Conservation (phyloP, 2,113 vertebrate genomes). For the Nibea coibor region DNA sequence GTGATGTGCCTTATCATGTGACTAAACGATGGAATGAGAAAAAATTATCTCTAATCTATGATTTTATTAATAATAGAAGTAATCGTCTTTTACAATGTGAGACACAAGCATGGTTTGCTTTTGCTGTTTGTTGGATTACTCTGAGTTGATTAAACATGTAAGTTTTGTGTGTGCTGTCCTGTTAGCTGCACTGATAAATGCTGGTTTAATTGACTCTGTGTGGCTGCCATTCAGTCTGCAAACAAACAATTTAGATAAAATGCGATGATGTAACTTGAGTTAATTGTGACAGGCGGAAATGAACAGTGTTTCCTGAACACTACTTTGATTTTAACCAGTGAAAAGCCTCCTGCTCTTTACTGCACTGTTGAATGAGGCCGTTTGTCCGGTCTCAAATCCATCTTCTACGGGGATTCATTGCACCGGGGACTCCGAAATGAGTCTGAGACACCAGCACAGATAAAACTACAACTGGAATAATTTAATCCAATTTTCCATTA, state of each 20-base stretch:
- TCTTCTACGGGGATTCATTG: background rate
- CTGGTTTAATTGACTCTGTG: too few species aligned
- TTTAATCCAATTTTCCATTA: conserved; percentile 47
- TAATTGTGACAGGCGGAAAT: background rate
- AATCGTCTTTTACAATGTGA: too few species aligned
- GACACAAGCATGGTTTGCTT: too few species aligned
- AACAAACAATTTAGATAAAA: background rate
- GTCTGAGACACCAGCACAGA: background rate
- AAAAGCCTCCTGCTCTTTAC: background rate
- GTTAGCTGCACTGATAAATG: too few species aligned
- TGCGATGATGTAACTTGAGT: background rate
- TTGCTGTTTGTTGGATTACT: too few species aligned
- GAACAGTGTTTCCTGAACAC: background rate
- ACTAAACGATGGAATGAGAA: too few species aligned
- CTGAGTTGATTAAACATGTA: too few species aligned
- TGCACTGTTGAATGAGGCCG: background rate
- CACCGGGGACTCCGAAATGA: background rate
- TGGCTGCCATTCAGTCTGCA: background rate
- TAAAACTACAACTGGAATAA: conserved; percentile 25
- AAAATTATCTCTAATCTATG: too few species aligned
- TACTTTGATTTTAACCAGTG: background rate
- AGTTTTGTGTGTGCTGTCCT: too few species aligned
- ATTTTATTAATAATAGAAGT: too few species aligned
- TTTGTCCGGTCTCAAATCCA: background rate
- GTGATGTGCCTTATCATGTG: too few species aligned